Conservation (phyloP, 2,888 invertebrate species). For the Lypha dubia region DNA sequence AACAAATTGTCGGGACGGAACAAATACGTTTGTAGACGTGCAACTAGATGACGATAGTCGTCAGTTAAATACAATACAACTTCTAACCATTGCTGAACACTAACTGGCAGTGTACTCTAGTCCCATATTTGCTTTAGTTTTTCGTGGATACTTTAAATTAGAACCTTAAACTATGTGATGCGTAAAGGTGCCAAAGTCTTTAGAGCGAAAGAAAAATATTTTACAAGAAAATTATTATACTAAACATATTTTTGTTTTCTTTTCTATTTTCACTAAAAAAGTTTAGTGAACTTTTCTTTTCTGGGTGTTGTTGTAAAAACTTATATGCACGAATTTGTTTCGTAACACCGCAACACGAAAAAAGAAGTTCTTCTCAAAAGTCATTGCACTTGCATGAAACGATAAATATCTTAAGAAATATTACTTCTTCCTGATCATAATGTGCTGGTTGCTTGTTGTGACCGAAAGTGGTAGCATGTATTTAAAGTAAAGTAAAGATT, state of each 20-base stretch:
- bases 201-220: slow-evolving; percentile 49
- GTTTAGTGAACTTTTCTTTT: slow-evolving; percentile 60
- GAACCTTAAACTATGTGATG: slow-evolving; percentile 76
- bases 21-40: background rate
- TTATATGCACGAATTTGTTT: slow-evolving; percentile 58
- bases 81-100: slow-evolving; percentile 5
- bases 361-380: slow-evolving; percentile 50
- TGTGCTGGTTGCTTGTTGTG: slow-evolving; percentile 21
- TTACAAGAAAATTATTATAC: slow-evolving; percentile 30
- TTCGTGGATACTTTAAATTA: slow-evolving; percentile 69
- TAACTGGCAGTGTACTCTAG: background rate
- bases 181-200: slow-evolving; percentile 80
- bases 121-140: slow-evolving; percentile 33
- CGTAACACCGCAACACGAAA: slow-evolving; percentile 25
- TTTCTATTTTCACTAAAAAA: background rate
- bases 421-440: slow-evolving; percentile 52
- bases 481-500: slow-evolving; percentile 5
- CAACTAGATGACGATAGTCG: background rate
- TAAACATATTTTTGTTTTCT: too few species aligned
- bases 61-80: slow-evolving; percentile 51
- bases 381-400: slow-evolving; percentile 69
- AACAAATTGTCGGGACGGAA: slow-evolving; percentile 11
- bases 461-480: slow-evolving; percentile 25
- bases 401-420: slow-evolving; percentile 63
- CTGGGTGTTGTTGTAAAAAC: slow-evolving; percentile 20